Evolutionary conservation across 2,113 vertebrate species (phyloP), one percentile per base, ranked within the genome.

Genomic region (Barbus barbus): DNA sequence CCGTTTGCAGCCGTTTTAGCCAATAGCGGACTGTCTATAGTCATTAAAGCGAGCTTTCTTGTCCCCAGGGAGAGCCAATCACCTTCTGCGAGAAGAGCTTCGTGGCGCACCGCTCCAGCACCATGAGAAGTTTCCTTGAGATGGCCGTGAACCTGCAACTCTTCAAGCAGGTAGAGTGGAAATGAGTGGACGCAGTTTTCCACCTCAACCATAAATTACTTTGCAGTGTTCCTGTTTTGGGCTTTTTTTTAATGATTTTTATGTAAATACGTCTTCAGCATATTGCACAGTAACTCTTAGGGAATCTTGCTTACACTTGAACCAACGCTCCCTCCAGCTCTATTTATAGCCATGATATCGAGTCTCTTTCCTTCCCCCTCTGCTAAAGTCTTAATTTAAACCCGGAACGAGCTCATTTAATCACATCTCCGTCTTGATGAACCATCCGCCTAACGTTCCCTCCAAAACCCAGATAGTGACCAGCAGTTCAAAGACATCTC

Each of bases 81-180:
- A 95, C 93, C 3, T 99, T 99, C 93, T 98, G 97, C 41, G 98
- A 99, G 82, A 95, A 96, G 60, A 98, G 97, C 90, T 99, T 98
- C 76, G 93, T 96, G 83, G 96, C 94, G 78, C 97, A 97, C 90
- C 97, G 97, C 83, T 99, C 97, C 3, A 97, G 95, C 89, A 91
- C 95, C 79, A 97, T 96, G 92, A 98, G 94, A 85, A 95, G 94
- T 83, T 99, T 99, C 92, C 93, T 99, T 85, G 96, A 97, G 90
- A 96, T 96, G 56, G 98, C 98, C 58, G 95, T 97, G 89, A 98
- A 99, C 90, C 95, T 99, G 89, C 98, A 99, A 48, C 97, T 99
- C 79, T 99, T 99, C 89, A 99, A 98, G 91, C 98, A 99, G 98
- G 98, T 99, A 95, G 78, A 65, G 38, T 26, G 9, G 12, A 44